These are phyloP conservation scores for Acomys russatus DNA, from an alignment of 2,797 vertebrate genomes.

Conservation along the genomic window DNA sequence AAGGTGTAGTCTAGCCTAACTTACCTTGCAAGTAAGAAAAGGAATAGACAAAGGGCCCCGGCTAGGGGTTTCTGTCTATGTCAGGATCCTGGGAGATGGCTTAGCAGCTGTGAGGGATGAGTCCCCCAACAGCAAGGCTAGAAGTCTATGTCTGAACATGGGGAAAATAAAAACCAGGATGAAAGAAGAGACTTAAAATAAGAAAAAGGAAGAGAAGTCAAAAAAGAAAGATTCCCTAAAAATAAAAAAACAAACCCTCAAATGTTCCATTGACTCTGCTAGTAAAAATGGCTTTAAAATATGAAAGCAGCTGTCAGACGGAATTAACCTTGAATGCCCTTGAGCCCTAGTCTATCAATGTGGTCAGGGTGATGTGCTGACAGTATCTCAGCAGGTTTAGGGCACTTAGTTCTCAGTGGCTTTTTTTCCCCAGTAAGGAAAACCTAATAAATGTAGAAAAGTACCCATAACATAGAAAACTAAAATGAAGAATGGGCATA, in stretches of 20 bases:
- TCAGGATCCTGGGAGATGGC: not conserved
- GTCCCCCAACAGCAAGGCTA: not conserved
- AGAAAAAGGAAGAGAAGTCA: no score
- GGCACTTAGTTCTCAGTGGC: not conserved
- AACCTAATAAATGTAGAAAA: slow-evolving; percentile 60
- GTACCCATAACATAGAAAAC: not conserved
- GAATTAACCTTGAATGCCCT: not conserved
- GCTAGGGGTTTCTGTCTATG: not conserved
- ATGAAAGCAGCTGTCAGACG: slow-evolving; percentile 13
- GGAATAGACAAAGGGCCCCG: not conserved
- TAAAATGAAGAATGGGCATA: not conserved
- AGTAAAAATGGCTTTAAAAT: slow-evolving; percentile 60
- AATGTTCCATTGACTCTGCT: slow-evolving; percentile 53
- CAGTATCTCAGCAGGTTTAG: not conserved
- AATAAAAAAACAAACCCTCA: not conserved
- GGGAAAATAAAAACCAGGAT: no score
- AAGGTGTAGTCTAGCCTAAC: not conserved
- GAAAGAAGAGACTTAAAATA: no score
- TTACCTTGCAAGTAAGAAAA: slow-evolving; percentile 52
- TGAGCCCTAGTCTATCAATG: slow-evolving; percentile 3
- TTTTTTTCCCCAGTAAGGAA: slow-evolving; percentile 49
- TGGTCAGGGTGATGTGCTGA: not conserved
- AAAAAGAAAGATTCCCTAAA: no score
- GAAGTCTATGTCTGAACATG: not conserved
- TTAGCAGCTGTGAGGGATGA: not conserved